Evolutionary conservation across 2,797 vertebrate genomes (phyloP).

Genomic region (Sebastes elongatus): DNA sequence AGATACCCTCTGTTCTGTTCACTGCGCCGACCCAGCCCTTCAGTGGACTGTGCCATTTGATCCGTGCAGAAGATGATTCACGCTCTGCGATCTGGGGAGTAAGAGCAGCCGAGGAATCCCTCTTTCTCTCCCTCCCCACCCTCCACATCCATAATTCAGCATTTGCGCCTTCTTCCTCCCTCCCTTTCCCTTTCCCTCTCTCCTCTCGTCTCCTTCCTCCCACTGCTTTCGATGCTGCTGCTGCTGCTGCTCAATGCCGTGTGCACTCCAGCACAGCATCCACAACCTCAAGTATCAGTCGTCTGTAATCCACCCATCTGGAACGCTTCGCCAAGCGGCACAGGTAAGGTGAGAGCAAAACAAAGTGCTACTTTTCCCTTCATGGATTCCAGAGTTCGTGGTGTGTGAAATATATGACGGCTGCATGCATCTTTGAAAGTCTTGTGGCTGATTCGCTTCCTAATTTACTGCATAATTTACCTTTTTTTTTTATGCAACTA

Average conservation of each 20-base stretch:
- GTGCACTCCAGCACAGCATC: conserved; percentile 54
- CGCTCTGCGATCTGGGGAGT: conserved; percentile 73
- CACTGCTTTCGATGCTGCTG: conserved; percentile 23
- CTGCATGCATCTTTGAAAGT: conserved; percentile 45
- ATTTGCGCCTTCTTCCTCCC: conserved; percentile 49
- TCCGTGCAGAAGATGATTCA: conserved; percentile 80
- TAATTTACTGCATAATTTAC: conserved; percentile 54
- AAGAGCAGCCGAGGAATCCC: conserved; percentile 80
- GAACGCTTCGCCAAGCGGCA: conserved; percentile 35
- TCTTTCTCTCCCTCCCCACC: conserved; percentile 43
- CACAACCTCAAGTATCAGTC: conserved; percentile 51
- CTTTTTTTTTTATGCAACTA: background rate
- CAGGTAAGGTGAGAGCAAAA: conserved; percentile 58
- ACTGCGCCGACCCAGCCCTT: conserved; percentile 67
- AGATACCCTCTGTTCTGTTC: conserved; percentile 59
- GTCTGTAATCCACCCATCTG: conserved; percentile 49
- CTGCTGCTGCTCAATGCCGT: conserved; percentile 19
- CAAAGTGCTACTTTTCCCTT: conserved; percentile 37
- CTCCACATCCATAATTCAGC: conserved; percentile 78
- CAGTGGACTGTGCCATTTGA: conserved; percentile 79
- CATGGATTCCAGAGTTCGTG: conserved; percentile 17
- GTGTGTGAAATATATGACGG: conserved; percentile 26
- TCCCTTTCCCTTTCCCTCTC: background rate
- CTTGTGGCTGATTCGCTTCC: conserved; percentile 25
- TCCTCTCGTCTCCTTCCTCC: conserved; percentile 22